Base-by-base conservation (phyloP, 2,113 vertebrate genomes). In the Laterallus jamaicensis region DNA sequence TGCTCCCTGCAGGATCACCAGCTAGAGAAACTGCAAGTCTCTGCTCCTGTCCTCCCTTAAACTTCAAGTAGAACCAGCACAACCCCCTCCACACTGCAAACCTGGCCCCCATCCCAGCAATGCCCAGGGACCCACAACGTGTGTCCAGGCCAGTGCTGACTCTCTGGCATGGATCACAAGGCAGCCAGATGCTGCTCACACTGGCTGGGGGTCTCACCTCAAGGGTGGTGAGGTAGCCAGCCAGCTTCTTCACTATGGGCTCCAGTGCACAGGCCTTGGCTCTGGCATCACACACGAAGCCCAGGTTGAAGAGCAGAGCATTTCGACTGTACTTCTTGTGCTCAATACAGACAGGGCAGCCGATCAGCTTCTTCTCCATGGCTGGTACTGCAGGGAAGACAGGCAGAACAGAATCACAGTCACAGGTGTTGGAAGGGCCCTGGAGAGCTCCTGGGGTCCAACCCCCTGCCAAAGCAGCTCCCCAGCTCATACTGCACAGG, bases 291-390 rank as follows among this genome's bases (percentile, higher is more conserved):
- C 99, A 99, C 84, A 99, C 99, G 0, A 99, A 98, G 77, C 99
- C 99, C 39, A 99, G 97, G 95, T 99, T 99, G 97, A 99, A 99
- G 66, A 99, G 99, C 90, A 99, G 98, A 17, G 99, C 99, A 0
- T 99, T 99, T 35, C 99, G 97, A 84, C 99, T 99, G 95, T 99
- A 99, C 88, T 99, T 99, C 96, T 99, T 99, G 96, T 99, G 99
- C 88, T 99, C 99, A 1, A 99, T 99, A 96, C 99, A 99, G 68
- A 99, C 99, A 0, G 99, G 99, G 95, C 99, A 99, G 26, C 99
- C 99, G 3, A 99, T 99, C 68, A 99, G 97, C 96, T 99, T 99
- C 96, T 99, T 99, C 56, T 99, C 99, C 99, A 99, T 99, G 24
- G 99, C 99, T 1, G 99, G 99, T 99, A 69, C 99, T 99, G 75